These are phyloP conservation scores for Australoheros facetus DNA, from an alignment of 2,797 vertebrate species.

Conservation along the genomic window DNA sequence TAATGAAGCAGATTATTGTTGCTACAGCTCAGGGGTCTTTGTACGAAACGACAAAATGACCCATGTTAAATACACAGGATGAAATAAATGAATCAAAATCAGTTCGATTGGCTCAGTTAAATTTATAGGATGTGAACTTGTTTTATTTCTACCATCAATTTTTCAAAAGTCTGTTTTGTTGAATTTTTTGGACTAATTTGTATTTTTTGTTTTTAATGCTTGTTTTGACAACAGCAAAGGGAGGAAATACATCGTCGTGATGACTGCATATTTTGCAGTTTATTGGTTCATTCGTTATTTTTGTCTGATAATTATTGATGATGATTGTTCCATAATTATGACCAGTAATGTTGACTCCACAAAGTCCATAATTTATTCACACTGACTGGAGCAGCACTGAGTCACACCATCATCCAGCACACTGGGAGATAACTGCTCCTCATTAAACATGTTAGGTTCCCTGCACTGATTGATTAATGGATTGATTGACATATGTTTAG, in stretches of 20 bases:
- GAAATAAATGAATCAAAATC: background rate
- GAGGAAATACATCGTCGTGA: background rate
- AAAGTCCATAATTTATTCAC: background rate
- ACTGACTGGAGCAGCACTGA: background rate
- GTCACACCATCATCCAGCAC: too few species aligned
- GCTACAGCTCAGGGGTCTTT: background rate
- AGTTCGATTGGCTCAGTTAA: too few species aligned
- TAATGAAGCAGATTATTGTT: too few species aligned
- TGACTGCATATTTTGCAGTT: background rate
- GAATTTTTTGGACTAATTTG: too few species aligned
- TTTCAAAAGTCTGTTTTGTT: too few species aligned
- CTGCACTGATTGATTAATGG: fast-evolving
- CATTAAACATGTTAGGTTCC: background rate
- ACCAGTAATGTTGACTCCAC: too few species aligned
- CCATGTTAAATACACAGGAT: background rate
- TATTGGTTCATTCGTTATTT: background rate
- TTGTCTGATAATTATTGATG: background rate
- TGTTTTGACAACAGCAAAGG: background rate
- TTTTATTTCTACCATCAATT: too few species aligned
- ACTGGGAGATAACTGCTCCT: background rate
- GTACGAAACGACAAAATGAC: background rate
- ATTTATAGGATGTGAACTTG: too few species aligned
- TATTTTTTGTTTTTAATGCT: too few species aligned
- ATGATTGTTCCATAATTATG: background rate
- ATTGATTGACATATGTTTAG: background rate